Conservation (phyloP, 2,113 vertebrate species). For the Eurypyga helias region DNA sequence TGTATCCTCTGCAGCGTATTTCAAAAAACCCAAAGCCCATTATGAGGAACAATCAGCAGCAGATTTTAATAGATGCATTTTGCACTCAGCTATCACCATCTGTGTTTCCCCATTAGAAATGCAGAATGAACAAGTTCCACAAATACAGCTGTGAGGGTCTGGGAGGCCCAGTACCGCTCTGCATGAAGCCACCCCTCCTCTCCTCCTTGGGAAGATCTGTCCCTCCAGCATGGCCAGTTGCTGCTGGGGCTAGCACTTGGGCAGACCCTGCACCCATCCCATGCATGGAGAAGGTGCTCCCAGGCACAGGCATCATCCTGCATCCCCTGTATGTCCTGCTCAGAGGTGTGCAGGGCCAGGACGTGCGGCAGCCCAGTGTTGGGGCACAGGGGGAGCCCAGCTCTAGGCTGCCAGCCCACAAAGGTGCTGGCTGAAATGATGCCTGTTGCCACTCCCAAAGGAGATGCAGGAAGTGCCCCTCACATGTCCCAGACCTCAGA, state of each 20-base stretch:
- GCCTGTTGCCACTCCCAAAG: accelerated
- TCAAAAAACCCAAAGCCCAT: conserved; percentile 48
- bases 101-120: conserved; percentile 68
- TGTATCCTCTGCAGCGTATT: conserved; percentile 1
- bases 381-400: accelerated
- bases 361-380: accelerated
- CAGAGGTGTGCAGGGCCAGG: neutral
- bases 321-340: accelerated
- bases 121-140: conserved; percentile 52
- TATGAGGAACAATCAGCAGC: conserved; percentile 63
- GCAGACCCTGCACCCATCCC: neutral
- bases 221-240: neutral
- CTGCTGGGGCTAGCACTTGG: neutral
- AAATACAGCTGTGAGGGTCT: conserved; percentile 52
- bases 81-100: conserved; percentile 69
- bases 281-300: neutral
- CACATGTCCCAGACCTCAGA: accelerated
- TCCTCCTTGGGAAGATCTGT: neutral
- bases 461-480: neutral
- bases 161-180: neutral
- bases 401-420: neutral
- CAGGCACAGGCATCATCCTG: neutral
- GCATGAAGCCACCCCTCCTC: neutral
- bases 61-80: conserved; percentile 69
- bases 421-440: neutral